These are phyloP conservation scores for Scortum barcoo DNA, from an alignment of 2,113 vertebrate genomes.

Conservation along the genomic window DNA sequence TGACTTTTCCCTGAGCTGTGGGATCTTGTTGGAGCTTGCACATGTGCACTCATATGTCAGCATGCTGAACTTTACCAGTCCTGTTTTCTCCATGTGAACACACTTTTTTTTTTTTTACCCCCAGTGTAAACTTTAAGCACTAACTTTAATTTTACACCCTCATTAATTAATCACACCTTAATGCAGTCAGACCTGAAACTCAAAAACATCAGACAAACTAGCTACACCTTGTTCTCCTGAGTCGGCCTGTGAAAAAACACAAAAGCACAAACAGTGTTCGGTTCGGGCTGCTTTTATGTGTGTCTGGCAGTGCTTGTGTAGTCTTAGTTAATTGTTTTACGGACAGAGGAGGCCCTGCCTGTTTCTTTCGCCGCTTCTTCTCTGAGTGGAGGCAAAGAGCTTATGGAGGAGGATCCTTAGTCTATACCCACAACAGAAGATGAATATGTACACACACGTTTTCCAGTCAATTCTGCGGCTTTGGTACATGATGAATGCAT, in stretches of 20 bases:
- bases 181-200: slow-evolving; percentile 43
- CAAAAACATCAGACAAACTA: slow-evolving; percentile 16
- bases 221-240: slow-evolving; percentile 30
- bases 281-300: slow-evolving; percentile 27
- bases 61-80: slow-evolving; percentile 28
- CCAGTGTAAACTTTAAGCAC: not conserved
- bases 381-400: slow-evolving; percentile 42
- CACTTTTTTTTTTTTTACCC: not conserved
- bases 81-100: slow-evolving; percentile 32
- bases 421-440: slow-evolving; percentile 22
- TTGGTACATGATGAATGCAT: slow-evolving; percentile 4
- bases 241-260: slow-evolving; percentile 6
- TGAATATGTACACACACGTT: slow-evolving; percentile 14
- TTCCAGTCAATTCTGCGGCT: slow-evolving; percentile 29
- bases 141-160: slow-evolving; percentile 29
- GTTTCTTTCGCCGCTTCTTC: slow-evolving; percentile 43
- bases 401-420: too few relatives aligned
- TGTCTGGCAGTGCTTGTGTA: slow-evolving; percentile 49
- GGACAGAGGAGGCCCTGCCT: slow-evolving; percentile 39
- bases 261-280: slow-evolving; percentile 23
- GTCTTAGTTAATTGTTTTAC: slow-evolving; percentile 48
- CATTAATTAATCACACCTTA: slow-evolving; percentile 47
- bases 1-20: slow-evolving; percentile 52
- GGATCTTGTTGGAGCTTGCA: slow-evolving; percentile 73
- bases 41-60: slow-evolving; percentile 31